These are phyloP conservation scores for Syrphus vitripennis DNA, from an alignment of 2,888 invertebrate genomes.

Conservation along the genomic window DNA sequence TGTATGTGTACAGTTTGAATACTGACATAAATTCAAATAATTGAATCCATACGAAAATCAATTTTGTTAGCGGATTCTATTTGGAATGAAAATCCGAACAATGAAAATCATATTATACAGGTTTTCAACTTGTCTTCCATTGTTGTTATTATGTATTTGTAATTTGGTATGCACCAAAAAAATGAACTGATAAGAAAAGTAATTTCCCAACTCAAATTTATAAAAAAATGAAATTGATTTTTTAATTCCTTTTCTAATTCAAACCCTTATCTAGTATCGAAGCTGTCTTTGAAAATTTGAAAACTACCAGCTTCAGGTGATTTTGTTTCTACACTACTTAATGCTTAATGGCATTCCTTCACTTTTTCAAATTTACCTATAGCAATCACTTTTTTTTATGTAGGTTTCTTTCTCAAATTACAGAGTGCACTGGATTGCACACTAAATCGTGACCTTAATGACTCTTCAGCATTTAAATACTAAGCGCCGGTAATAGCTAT, in stretches of 20 bases:
- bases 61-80: too few species aligned
- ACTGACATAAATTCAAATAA: too few species aligned
- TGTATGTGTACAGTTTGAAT: too few species aligned
- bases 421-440: slow-evolving; percentile 16
- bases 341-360: slow-evolving; percentile 15
- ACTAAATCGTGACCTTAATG: slow-evolving; percentile 27
- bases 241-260: not conserved
- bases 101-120: too few species aligned
- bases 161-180: too few species aligned
- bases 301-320: not conserved
- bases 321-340: not conserved
- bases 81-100: too few species aligned
- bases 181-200: too few species aligned
- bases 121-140: too few species aligned
- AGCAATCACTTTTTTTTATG: not conserved
- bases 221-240: too few species aligned
- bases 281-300: not conserved
- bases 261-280: not conserved
- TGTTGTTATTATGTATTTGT: too few species aligned
- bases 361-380: not conserved
- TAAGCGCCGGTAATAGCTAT: slow-evolving; percentile 37
- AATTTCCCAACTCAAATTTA: too few species aligned
- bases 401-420: slow-evolving; percentile 22
- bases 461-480: not conserved
- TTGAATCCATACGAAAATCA: too few species aligned